These are phyloP conservation scores for Callinectes sapidus DNA, from an alignment of 2,888 invertebrate species.

Conservation along the genomic window DNA sequence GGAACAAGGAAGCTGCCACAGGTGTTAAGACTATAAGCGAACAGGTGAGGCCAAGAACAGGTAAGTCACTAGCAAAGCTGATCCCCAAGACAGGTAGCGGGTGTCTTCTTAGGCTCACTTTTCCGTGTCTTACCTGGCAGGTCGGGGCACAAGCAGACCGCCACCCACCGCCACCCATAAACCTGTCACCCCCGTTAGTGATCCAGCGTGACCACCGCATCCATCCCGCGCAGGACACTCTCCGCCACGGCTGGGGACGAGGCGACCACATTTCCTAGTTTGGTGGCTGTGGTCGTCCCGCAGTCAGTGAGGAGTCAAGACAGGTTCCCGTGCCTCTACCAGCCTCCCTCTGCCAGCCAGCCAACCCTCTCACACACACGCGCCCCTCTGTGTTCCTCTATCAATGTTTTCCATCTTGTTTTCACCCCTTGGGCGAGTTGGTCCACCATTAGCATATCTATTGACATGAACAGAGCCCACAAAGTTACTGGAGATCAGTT, in stretches of 20 bases:
- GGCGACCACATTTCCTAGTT: constrained; percentile 32
- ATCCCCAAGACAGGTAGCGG: constrained; percentile 9
- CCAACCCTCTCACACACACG: background rate
- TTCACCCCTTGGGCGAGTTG: constrained; percentile 30
- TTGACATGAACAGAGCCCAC: constrained; percentile 18
- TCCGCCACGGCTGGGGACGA: constrained; percentile 10
- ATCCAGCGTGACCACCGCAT: constrained; percentile 31
- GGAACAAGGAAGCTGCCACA: constrained; percentile 23
- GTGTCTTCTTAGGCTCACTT: constrained; percentile 15
- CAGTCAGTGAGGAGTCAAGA: constrained; percentile 27
- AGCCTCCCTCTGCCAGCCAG: background rate
- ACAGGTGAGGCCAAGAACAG: constrained; percentile 22
- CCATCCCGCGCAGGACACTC: constrained; percentile 14
- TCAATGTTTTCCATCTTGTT: constrained; percentile 2
- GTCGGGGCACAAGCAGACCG: background rate
- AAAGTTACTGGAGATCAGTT: background rate
- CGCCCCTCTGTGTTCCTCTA: constrained; percentile 13
- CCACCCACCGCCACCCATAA: constrained; percentile 35
- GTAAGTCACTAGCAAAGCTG: constrained; percentile 9
- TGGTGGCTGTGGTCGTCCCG: constrained; percentile 16
- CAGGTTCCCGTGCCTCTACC: constrained; percentile 29
- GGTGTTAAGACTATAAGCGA: background rate
- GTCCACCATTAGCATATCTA: constrained; percentile 30
- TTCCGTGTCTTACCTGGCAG: constrained; percentile 34
- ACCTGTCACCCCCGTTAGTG: constrained; percentile 42